phyloP scores from a whole-genome alignment of 2,888 invertebrate species.

The Dusona sp. region DNA sequence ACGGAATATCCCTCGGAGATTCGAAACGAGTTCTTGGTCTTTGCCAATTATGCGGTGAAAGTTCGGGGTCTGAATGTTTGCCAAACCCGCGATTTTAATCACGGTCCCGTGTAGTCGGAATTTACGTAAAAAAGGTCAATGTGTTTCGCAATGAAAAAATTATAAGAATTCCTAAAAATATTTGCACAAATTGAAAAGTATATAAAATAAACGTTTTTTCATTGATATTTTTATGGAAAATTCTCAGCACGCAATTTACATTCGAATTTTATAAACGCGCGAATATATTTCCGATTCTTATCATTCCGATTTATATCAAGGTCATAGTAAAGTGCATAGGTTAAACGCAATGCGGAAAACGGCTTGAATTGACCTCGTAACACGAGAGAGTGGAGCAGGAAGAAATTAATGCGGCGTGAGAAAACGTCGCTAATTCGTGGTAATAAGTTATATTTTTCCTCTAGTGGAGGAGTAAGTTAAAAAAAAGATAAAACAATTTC shows the following conservation, averaged over 20 bases:
- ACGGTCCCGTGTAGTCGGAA: background rate
- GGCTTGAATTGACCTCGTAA: conserved; percentile 15
- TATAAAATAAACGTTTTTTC: background rate
- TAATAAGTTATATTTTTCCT: background rate
- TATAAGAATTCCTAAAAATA: background rate
- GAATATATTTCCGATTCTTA: background rate
- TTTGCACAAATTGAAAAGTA: background rate
- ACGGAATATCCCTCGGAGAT: conserved; percentile 28
- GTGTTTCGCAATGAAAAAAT: background rate
- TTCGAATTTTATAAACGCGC: background rate
- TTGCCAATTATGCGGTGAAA: conserved; percentile 48
- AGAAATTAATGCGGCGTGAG: conserved; percentile 48
- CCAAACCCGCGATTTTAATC: conserved; percentile 6
- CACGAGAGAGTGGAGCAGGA: conserved; percentile 39
- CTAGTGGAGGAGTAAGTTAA: background rate
- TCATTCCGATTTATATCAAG: background rate
- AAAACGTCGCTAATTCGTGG: conserved; percentile 9
- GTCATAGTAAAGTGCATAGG: conserved; percentile 27
- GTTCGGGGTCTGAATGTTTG: conserved; percentile 26
- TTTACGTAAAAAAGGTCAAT: too few relatives aligned
- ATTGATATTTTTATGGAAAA: background rate
- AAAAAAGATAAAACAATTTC: background rate
- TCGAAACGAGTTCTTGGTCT: background rate
- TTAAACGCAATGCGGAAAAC: conserved; percentile 24
- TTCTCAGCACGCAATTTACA: background rate